These are phyloP conservation scores for Tautogolabrus adspersus DNA, from an alignment of 2,113 vertebrate species.

Conservation along the genomic window DNA sequence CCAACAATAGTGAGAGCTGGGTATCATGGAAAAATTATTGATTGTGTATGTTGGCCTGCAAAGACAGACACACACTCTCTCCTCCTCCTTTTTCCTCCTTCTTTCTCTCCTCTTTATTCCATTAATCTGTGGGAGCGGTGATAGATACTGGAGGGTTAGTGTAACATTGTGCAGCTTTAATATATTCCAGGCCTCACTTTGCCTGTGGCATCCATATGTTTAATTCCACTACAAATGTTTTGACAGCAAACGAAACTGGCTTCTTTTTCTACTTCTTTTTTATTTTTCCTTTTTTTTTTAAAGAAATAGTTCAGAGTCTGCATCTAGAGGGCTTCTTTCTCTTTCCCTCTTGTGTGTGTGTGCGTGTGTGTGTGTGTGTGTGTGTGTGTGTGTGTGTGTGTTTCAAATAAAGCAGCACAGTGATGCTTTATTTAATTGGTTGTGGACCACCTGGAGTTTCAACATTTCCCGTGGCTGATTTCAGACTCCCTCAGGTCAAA, in stretches of 20 bases:
- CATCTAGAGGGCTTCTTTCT: conserved; percentile 38
- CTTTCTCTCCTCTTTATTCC: conserved; percentile 63
- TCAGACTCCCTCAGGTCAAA: conserved; percentile 64
- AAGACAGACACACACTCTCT: conserved; percentile 58
- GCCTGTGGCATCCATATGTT: conserved; percentile 81
- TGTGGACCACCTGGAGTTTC: conserved; percentile 75
- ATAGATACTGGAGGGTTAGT: conserved; percentile 79
- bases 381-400: conserved; percentile 33
- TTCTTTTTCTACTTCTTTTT: conserved; percentile 25
- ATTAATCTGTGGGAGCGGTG: conserved; percentile 76
- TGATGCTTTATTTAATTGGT: conserved; percentile 80
- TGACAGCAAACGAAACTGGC: conserved; percentile 76
- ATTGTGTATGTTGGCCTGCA: conserved; percentile 67
- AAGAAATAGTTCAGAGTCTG: conserved; percentile 24
- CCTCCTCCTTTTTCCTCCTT: background rate
- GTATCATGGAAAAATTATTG: conserved; percentile 70
- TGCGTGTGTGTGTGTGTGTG: conserved; percentile 28
- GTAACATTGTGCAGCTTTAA: conserved; percentile 75
- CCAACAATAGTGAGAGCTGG: conserved; percentile 46
- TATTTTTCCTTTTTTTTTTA: conserved; percentile 3
- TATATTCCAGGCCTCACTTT: conserved; percentile 76
- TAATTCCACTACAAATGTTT: conserved; percentile 82
- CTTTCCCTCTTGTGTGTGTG: conserved; percentile 24
- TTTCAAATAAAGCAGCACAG: conserved; percentile 57
- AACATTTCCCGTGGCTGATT: conserved; percentile 73